Conservation (phyloP, 2,113 vertebrate genomes). For the Rhea americana region DNA sequence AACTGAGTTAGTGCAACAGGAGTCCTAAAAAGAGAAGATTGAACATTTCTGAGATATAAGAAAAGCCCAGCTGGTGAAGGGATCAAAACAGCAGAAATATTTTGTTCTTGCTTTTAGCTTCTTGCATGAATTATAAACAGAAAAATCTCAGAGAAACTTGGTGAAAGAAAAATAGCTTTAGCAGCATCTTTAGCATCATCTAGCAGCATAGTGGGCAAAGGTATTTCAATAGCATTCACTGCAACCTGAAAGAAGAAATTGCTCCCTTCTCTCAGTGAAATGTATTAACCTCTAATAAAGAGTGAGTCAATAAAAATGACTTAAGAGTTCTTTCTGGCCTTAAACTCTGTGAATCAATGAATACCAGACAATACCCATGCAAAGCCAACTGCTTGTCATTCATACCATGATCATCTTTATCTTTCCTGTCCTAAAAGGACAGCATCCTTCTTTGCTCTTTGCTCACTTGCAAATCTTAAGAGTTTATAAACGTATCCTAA, state of each 20-base stretch:
- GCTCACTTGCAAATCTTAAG: not conserved
- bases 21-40: not conserved
- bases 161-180: conserved; percentile 38
- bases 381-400: conserved; percentile 54
- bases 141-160: not conserved
- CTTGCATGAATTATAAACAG: conserved; percentile 24
- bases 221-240: conserved; percentile 40
- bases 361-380: conserved; percentile 28
- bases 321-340: conserved; percentile 46
- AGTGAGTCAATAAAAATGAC: conserved; percentile 67
- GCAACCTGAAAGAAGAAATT: conserved; percentile 55
- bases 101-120: conserved; percentile 6
- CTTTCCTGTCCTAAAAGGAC: conserved; percentile 33
- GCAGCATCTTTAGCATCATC: conserved; percentile 29
- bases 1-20: not conserved
- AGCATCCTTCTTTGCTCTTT: conserved; percentile 13
- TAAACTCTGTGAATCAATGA: conserved; percentile 39
- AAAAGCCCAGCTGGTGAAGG: not conserved
- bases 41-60: not conserved
- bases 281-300: conserved; percentile 59
- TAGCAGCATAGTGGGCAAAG: conserved; percentile 9
- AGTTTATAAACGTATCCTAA: not conserved
- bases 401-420: conserved; percentile 26
- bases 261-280: conserved; percentile 47
- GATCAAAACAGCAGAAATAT: conserved; percentile 28